phyloP scores from a whole-genome alignment of 2,113 vertebrate genomes.

The Poeciliopsis retropinna region DNA sequence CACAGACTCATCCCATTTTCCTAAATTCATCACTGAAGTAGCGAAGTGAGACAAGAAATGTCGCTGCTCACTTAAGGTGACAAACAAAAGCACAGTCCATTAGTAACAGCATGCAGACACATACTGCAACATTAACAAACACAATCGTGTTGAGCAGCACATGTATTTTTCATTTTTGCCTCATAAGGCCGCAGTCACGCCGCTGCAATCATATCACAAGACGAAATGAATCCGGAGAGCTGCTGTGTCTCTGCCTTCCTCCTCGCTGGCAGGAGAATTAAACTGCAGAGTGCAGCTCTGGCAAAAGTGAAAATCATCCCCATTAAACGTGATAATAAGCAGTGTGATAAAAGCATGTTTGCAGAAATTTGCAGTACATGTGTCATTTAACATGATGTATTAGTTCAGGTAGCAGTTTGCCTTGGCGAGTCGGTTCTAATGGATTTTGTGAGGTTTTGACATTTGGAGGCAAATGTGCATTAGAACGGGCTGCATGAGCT shows the following conservation, averaged over 20 bases:
- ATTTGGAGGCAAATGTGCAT: slow-evolving; percentile 39
- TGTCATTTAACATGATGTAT: slow-evolving; percentile 52
- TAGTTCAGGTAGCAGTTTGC: slow-evolving; percentile 54
- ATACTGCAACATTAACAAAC: slow-evolving; percentile 46
- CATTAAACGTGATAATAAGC: slow-evolving; percentile 66
- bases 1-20: slow-evolving; percentile 13
- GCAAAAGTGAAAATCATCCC: slow-evolving; percentile 52
- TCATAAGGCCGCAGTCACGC: slow-evolving; percentile 48
- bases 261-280: slow-evolving; percentile 50
- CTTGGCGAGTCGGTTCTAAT: slow-evolving; percentile 48
- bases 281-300: slow-evolving; percentile 43
- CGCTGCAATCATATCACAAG: slow-evolving; percentile 47
- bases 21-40: slow-evolving; percentile 5
- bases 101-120: slow-evolving; percentile 46
- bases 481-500: slow-evolving; percentile 33
- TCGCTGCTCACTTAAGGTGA: slow-evolving; percentile 52
- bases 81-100: slow-evolving; percentile 66
- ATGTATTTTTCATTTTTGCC: slow-evolving; percentile 49
- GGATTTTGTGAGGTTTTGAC: slow-evolving; percentile 38
- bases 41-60: slow-evolving; percentile 26
- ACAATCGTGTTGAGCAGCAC: slow-evolving; percentile 43
- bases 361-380: slow-evolving; percentile 31
- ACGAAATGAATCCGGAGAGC: slow-evolving; percentile 55
- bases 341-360: slow-evolving; percentile 40
- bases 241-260: slow-evolving; percentile 45